Base-by-base conservation (phyloP, 92 coral and sea anemone genomes). In the Paramuricea clavata region DNA sequence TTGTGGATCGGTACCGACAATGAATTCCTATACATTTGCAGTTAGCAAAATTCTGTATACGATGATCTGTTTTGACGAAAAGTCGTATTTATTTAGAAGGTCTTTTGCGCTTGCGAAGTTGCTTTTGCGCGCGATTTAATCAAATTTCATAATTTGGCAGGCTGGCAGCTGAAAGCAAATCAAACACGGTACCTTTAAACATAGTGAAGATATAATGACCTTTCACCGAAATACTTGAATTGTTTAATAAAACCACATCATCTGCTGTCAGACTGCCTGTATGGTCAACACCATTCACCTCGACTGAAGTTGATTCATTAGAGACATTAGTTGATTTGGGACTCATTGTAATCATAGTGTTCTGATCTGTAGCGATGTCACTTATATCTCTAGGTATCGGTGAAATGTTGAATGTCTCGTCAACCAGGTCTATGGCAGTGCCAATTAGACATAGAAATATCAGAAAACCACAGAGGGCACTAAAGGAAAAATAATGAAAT, bases 401-500 rank as follows among this genome's bases (percentile, higher is more conserved):
- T 33, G 52, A 44, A 27, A 25, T 44, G 57, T 35, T 22, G 28
- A 39, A 44, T 7, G 52, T 72, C 28, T 72, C 54, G 28, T n/a
- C 34, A 36, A 72, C 6, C 12, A n/a, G 8, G 50, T 72, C 78
- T 8, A 72, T 2, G 1, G n/a, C 34, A 0, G 78, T 72, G 52
- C 78, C 78, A 22, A 72, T 35, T 2, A 72, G 22, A 41, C 78
- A 72, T 3, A 72, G 78, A 25, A 72, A 72, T 35, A 72, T 12
- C 28, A 72, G 52, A 22, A 72, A 2, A 22, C 78, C 78, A 72
- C 52, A 72, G 50, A 72, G 50, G 3, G 9, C 57, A 7, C 78
- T 72, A 72, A 72, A 42, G 11, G 19, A 54, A 54, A 54, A 21
- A 54, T 21, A 54, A 39, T 21, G 62, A 21, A 54, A 19, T 54